phyloP scores from a whole-genome alignment of 2,797 vertebrate genomes.

The Urosaurus nigricauda region DNA sequence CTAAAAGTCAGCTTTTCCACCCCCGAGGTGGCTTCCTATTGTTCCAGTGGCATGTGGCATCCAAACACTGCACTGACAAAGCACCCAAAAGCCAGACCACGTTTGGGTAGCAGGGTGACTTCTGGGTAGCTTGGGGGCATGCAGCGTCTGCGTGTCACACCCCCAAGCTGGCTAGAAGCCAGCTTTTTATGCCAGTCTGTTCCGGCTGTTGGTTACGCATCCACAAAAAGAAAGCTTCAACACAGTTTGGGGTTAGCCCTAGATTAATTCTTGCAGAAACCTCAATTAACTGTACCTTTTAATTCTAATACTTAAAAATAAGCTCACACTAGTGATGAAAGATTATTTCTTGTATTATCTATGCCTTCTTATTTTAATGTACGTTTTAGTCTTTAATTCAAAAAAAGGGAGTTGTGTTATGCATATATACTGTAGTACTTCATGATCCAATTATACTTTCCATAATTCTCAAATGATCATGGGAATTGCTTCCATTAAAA shows the following conservation, averaged over 20 bases:
- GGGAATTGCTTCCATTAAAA: not conserved
- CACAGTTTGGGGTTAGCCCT: not conserved
- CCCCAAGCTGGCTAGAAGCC: too few species aligned
- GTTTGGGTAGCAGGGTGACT: too few species aligned
- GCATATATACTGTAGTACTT: not conserved
- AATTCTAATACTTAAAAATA: not conserved
- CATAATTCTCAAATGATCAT: not conserved
- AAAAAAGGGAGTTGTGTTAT: too few species aligned
- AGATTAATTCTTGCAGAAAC: not conserved
- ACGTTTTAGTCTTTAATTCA: not conserved
- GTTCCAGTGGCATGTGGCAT: too few species aligned
- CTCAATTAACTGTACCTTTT: not conserved
- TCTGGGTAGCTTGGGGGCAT: too few species aligned
- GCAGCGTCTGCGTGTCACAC: too few species aligned
- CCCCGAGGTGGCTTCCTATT: too few species aligned
- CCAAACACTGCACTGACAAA: too few species aligned
- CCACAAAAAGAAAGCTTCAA: not conserved
- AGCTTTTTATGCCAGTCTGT: too few species aligned
- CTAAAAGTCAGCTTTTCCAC: too few species aligned
- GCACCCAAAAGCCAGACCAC: too few species aligned
- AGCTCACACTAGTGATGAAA: not conserved
- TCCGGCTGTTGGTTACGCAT: too few species aligned
- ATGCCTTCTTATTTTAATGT: not conserved
- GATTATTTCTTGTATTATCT: not conserved
- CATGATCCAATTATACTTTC: not conserved